These are phyloP conservation scores for Myotis pilosus DNA, from an alignment of 2,797 vertebrate species.

Conservation along the genomic window DNA sequence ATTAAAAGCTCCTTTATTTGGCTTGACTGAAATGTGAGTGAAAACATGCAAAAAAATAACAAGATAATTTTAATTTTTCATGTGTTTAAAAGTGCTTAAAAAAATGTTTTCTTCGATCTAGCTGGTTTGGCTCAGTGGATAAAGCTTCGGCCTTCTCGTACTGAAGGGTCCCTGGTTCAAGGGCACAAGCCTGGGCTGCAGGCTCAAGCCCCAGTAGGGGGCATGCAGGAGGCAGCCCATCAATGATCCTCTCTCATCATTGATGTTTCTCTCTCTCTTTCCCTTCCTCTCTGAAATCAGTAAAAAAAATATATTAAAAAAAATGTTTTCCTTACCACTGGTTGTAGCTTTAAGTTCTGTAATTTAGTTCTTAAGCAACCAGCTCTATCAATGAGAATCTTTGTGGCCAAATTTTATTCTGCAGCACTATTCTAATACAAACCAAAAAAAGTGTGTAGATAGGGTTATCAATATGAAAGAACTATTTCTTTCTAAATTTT, in stretches of 20 bases:
- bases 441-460: not conserved
- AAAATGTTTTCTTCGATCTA: not conserved
- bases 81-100: not conserved
- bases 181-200: no score
- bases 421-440: not conserved
- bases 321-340: not conserved
- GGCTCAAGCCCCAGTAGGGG: no score
- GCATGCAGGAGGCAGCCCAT: no score
- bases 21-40: not conserved
- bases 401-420: conserved; percentile 12
- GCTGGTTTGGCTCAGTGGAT: no score
- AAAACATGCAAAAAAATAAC: conserved; percentile 20
- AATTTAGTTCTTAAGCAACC: conserved; percentile 41
- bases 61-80: not conserved
- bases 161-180: no score
- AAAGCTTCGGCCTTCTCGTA: no score
- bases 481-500: conserved; percentile 32
- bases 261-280: no score
- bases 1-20: not conserved
- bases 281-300: no score
- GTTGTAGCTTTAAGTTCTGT: not conserved
- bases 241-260: no score
- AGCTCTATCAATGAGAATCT: not conserved
- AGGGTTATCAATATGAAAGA: not conserved
- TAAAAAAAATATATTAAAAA: not conserved